Evolutionary conservation across 2,113 vertebrate species (phyloP).

Genomic region (Morphnarchus princeps): DNA sequence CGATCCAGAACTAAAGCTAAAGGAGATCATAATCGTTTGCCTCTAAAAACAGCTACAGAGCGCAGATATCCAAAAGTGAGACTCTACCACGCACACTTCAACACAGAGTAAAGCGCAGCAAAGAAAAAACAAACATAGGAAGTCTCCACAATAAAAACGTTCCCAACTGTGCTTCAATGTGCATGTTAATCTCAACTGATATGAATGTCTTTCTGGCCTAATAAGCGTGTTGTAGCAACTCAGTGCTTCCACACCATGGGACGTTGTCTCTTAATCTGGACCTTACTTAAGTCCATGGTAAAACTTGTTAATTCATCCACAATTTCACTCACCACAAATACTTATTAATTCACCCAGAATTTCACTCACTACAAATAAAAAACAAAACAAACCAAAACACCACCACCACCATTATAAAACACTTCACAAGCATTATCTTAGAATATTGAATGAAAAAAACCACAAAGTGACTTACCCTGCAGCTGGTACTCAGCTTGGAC

Average conservation of each 20-base stretch:
- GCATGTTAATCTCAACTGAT: background rate
- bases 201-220: background rate
- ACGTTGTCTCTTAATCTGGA: background rate
- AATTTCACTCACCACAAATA: background rate
- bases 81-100: background rate
- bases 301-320: background rate
- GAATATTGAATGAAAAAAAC: background rate
- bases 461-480: background rate
- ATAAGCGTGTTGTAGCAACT: background rate
- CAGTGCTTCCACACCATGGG: background rate
- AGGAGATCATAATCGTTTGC: background rate
- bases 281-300: background rate
- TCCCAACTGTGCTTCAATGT: background rate
- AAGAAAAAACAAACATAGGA: background rate
- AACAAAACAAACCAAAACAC: no score
- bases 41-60: slow-evolving; percentile 18
- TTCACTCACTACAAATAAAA: no score
- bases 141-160: background rate
- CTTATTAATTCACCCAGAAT: no score
- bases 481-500: background rate
- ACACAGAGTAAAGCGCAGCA: background rate
- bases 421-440: background rate
- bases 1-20: background rate
- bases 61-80: background rate
- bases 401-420: background rate